Evolutionary conservation across 2,113 vertebrate species (phyloP).

Genomic region (Entelurus aequoreus): DNA sequence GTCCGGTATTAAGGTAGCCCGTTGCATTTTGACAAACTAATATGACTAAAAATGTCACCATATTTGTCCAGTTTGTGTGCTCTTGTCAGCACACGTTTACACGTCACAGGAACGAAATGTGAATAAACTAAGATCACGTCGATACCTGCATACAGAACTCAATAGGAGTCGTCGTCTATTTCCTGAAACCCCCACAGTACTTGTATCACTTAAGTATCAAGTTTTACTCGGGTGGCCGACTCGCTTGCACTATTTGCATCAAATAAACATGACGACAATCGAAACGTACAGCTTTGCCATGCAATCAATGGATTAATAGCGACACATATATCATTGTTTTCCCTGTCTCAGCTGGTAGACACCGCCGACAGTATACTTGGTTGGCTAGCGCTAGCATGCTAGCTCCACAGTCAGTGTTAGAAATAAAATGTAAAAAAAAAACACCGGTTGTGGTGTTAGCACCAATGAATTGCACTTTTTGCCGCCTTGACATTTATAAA

Average conservation of each 20-base stretch:
- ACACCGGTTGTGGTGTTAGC: conserved; percentile 3
- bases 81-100: no score
- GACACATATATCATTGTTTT: background rate
- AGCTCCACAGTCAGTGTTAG: conserved; percentile 4
- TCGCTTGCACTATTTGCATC: conserved; percentile 15
- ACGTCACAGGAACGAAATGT: background rate
- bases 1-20: conserved; percentile 16
- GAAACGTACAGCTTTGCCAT: no score
- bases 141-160: conserved; percentile 9
- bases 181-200: conserved; percentile 56
- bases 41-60: conserved; percentile 28
- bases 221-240: background rate
- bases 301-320: no score
- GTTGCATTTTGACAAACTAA: conserved; percentile 28
- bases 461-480: conserved; percentile 24
- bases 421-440: conserved; percentile 13
- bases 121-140: background rate
- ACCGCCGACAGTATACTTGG: conserved; percentile 20
- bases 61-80: background rate
- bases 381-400: conserved; percentile 45
- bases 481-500: conserved; percentile 25
- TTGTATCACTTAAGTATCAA: no score
- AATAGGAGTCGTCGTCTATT: conserved; percentile 58
- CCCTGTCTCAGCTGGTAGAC: conserved; percentile 39
- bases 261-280: conserved; percentile 10